Evolutionary conservation across 35 echinoderm and acorn worm genomes (phyloP).

Genomic region (Stichopus chloronotus): DNA sequence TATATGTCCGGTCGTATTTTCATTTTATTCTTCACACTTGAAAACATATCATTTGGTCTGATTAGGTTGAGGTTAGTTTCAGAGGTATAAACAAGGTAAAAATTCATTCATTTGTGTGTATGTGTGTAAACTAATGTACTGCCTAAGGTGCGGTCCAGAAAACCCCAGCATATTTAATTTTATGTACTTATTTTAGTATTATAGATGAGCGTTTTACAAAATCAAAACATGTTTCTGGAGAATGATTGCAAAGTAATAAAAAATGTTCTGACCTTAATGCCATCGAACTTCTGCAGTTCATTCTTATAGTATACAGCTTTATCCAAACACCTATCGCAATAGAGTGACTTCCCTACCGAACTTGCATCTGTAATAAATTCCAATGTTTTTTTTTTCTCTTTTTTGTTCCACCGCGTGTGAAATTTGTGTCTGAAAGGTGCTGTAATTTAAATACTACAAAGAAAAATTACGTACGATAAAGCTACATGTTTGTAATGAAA

Average conservation of each 20-base stretch:
- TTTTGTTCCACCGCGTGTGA: no score
- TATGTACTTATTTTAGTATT: not conserved
- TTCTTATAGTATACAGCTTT: not conserved
- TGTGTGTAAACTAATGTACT: not conserved
- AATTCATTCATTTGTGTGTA: not conserved
- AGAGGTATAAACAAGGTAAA: not conserved
- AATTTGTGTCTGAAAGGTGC: no score
- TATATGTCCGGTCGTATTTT: no score
- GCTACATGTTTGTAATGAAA: no score
- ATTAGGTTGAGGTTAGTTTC: no score
- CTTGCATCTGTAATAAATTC: not conserved
- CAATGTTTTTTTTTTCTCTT: not conserved
- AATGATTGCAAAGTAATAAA: not conserved
- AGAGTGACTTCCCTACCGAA: not conserved
- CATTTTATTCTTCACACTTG: no score
- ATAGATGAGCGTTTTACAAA: not conserved
- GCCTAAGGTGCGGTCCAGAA: not conserved
- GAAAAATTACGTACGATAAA: no score
- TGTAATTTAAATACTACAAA: no score
- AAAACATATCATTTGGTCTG: no score
- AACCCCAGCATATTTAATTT: not conserved
- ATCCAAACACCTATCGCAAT: not conserved
- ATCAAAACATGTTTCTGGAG: not conserved
- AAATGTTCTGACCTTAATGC: not conserved
- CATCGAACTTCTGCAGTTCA: not conserved